Evolutionary conservation across 2,113 vertebrate genomes (phyloP), one percentile per base, ranked within the genome.

Genomic region (Micromys minutus): DNA sequence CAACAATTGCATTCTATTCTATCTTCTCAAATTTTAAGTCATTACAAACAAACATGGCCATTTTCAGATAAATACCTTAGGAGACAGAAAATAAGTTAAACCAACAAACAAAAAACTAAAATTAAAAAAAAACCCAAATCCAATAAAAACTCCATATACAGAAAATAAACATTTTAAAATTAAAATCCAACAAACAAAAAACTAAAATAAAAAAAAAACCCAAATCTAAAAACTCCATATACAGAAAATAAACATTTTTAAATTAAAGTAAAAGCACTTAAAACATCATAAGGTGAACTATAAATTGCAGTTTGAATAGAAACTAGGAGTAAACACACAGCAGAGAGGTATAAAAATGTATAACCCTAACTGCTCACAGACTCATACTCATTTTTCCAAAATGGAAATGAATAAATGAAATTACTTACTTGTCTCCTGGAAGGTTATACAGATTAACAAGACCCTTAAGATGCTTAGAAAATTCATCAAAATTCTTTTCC

Each of bases 401-500:
- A 76, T 31, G 39, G 17, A 85, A 36, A 75, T 42, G 17, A 61
- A 72, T 65, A 59, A 75, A 39, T 59, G 45, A 10, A 75, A 93
- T 89, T 85, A 98, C 99, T 98, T 98, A 99, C 99, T 99, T 99
- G 98, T 99, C 99, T 90, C 99, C 99, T 74, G 99, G 99, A 94
- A 99, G 98, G 94, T 99, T 99, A 97, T 99, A 99, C 10, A 99
- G 98, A 97, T 99, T 99, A 93, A 99, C 99, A 61, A 99, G 98
- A 36, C 99, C 99, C 86, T 99, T 99, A 57, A 99, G 98, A 90
- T 99, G 99, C 97, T 99, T 99, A 34, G 99, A 99, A 98, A 99
- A 99, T 96, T 99, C 99, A 96, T 99, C 99, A 98, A 99, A 99
- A 97, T 99, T 99, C 98, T 99, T 99, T 98, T 99, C 99, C 96